Evolutionary conservation across 2,888 invertebrate genomes (phyloP).

Genomic region (Pollenia amentaria): DNA sequence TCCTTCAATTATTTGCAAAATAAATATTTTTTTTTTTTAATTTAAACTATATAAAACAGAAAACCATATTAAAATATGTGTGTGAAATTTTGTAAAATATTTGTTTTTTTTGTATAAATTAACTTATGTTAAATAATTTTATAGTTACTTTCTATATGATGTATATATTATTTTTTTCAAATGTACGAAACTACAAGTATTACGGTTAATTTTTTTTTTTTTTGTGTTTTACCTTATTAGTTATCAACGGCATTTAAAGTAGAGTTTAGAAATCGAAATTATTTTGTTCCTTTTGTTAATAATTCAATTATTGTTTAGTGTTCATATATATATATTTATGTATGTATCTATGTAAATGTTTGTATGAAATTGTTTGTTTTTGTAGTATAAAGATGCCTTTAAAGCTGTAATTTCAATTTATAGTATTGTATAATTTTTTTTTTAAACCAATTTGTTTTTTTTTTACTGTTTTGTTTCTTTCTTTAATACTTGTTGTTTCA

Average conservation of each 20-base stretch:
- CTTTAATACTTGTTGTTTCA: conserved; percentile 71
- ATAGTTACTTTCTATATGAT: conserved; percentile 49
- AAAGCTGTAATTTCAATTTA: conserved; percentile 68
- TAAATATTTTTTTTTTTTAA: conserved; percentile 20
- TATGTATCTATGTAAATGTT: background rate
- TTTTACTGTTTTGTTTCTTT: conserved; percentile 45
- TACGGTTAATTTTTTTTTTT: conserved; percentile 45
- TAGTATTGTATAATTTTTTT: conserved; percentile 53
- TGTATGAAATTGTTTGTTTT: conserved; percentile 47
- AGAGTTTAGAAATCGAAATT: conserved; percentile 66
- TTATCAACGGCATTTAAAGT: conserved; percentile 61
- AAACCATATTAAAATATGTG: conserved; percentile 41
- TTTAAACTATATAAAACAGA: conserved; percentile 44
- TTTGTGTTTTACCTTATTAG: conserved; percentile 58
- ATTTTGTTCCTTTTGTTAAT: conserved; percentile 40
- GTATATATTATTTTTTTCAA: conserved; percentile 14
- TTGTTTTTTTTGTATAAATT: conserved; percentile 49
- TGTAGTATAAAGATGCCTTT: conserved; percentile 69
- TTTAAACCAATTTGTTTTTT: conserved; percentile 49
- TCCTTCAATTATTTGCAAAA: conserved; percentile 44
- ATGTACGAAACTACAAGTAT: conserved; percentile 73
- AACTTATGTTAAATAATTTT: conserved; percentile 61
- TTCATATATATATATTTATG: conserved; percentile 10
- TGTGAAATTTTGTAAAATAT: conserved; percentile 52
- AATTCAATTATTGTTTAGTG: conserved; percentile 58